These are phyloP conservation scores for Siderastrea siderea DNA, from an alignment of 92 coral and sea anemone species.

Conservation along the genomic window DNA sequence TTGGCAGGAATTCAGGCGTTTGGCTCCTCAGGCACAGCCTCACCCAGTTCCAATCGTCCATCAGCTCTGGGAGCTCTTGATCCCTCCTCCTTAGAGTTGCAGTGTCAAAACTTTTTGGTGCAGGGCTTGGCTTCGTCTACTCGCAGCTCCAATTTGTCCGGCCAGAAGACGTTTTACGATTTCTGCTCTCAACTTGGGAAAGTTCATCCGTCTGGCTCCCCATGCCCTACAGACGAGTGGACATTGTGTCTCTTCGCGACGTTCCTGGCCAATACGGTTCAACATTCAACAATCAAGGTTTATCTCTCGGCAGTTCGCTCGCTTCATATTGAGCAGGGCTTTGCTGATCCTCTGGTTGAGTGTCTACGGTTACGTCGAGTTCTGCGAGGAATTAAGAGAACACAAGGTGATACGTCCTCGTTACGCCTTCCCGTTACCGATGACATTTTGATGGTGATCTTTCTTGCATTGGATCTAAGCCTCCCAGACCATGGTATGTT, in stretches of 20 bases:
- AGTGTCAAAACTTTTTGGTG: too few relatives aligned
- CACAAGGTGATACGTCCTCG: not conserved
- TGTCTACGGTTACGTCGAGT: not conserved
- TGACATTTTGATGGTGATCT: not conserved
- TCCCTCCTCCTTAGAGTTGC: too few relatives aligned
- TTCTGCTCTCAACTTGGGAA: too few relatives aligned
- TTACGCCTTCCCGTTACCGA: slow-evolving; percentile 9
- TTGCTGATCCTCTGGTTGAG: not conserved
- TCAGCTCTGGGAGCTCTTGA: too few relatives aligned
- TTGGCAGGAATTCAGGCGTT: slow-evolving; percentile 47
- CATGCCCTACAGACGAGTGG: slow-evolving; percentile 13
- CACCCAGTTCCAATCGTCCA: too few relatives aligned
- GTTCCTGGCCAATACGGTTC: slow-evolving; percentile 2
- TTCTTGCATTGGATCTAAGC: not conserved
- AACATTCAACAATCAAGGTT: not conserved
- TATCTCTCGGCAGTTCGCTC: too few relatives aligned
- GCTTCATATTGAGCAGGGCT: not conserved
- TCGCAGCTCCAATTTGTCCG: too few relatives aligned
- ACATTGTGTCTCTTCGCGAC: slow-evolving; percentile 2
- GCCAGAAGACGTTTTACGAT: too few relatives aligned
- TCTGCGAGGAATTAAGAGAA: not conserved
- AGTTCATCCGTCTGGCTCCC: too few relatives aligned
- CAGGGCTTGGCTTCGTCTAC: too few relatives aligned
- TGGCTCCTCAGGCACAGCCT: slow-evolving; percentile 47
- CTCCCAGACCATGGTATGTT: slow-evolving; percentile 13